Conservation (phyloP, 2,888 invertebrate species). For the Papilio gigon region DNA sequence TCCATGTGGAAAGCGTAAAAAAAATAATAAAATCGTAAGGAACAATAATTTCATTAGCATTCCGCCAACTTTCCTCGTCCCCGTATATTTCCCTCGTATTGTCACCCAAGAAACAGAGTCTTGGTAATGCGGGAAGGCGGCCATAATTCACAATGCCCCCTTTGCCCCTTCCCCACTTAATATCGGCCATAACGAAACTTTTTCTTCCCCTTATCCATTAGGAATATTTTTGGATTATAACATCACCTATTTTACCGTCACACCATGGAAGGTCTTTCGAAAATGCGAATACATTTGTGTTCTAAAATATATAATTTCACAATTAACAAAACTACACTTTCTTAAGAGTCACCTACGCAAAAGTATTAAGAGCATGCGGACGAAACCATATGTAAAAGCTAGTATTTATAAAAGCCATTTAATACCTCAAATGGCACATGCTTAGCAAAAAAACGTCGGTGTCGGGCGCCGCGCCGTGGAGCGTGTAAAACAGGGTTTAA, state of each 20-base stretch:
- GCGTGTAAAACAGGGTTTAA: constrained; percentile 33
- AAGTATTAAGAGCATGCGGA: background rate
- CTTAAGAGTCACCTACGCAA: too few species aligned
- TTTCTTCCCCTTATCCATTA: constrained; percentile 55
- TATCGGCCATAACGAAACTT: constrained; percentile 72
- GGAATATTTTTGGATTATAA: constrained; percentile 69
- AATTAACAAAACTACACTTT: too few species aligned
- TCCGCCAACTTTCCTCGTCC: constrained; percentile 43
- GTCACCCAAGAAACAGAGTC: constrained; percentile 52
- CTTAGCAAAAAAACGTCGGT: constrained; percentile 1
- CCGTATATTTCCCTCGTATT: constrained; percentile 43
- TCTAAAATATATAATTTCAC: too few species aligned
- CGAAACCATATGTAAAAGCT: background rate
- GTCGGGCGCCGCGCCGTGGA: constrained; percentile 28
- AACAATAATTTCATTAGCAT: constrained; percentile 50
- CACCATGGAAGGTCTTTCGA: constrained; percentile 53
- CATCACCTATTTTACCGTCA: constrained; percentile 69
- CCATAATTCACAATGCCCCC: constrained; percentile 67
- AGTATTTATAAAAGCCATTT: background rate
- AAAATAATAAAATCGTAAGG: constrained; percentile 47
- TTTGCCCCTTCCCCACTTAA: constrained; percentile 54
- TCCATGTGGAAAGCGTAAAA: constrained; percentile 36
- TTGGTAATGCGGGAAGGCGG: constrained; percentile 54
- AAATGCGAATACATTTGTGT: constrained; percentile 56
- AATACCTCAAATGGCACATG: constrained; percentile 11